These are phyloP conservation scores for Drosophila rhopaloa DNA, from an alignment of 1,140 invertebrate species.

Conservation along the genomic window DNA sequence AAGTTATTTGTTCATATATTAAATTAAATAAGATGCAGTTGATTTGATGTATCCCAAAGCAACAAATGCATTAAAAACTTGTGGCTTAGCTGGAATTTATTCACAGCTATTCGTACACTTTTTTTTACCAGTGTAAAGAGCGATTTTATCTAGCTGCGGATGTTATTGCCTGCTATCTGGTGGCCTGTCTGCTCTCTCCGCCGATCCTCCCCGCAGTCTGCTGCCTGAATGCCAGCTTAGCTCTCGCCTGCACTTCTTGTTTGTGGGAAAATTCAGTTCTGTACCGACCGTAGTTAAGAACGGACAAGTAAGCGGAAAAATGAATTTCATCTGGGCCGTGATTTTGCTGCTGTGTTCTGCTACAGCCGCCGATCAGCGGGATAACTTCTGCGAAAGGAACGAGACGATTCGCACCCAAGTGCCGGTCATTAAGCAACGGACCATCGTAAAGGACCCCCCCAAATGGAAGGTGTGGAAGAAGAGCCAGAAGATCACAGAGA, in stretches of 20 bases:
- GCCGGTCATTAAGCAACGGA: conserved; percentile 55
- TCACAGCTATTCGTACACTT: too few relatives aligned
- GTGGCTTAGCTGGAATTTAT: neutral
- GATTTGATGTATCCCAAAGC: too few relatives aligned
- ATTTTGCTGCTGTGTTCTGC: conserved; percentile 30
- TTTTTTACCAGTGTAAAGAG: conserved; percentile 18
- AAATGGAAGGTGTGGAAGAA: conserved; percentile 71
- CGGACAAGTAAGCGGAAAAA: conserved; percentile 19
- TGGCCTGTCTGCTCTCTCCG: conserved; percentile 7
- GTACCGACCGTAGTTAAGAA: conserved; percentile 29
- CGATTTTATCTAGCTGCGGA: conserved; percentile 41
- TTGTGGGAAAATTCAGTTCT: conserved; percentile 44
- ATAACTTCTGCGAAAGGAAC: conserved; percentile 64
- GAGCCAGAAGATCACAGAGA: conserved; percentile 31
- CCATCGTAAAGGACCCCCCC: conserved; percentile 40
- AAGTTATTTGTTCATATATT: too few relatives aligned
- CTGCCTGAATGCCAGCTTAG: conserved; percentile 9
- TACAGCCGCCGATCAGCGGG: conserved; percentile 20
- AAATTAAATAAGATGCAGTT: too few relatives aligned
- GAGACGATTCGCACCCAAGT: conserved; percentile 38
- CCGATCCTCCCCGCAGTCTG: neutral
- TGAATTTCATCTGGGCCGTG: conserved; percentile 31
- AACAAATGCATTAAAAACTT: too few relatives aligned
- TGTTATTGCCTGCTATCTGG: conserved; percentile 46
- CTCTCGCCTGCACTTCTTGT: neutral